Percentiles rank a stretch among this genome's conserved stretches.
Conservation (phyloP, 2,797 vertebrate genomes). For the Smutsia gigantea region DNA sequence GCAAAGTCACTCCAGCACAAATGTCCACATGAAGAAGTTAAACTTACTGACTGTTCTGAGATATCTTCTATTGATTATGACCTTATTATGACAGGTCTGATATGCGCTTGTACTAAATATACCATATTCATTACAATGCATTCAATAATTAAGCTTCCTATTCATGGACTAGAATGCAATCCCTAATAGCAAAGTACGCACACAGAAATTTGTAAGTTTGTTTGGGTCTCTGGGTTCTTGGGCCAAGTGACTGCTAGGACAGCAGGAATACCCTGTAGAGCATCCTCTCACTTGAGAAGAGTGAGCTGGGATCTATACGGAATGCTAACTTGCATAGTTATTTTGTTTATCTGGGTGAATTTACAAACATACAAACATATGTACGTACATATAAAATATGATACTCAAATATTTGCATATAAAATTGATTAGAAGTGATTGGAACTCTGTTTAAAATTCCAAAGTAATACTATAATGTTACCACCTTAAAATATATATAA, state of each 20-base stretch:
- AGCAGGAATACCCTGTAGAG: background rate
- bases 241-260: background rate
- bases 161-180: background rate
- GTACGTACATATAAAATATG: background rate
- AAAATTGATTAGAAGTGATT: background rate
- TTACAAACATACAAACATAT: background rate
- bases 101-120: background rate
- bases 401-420: background rate
- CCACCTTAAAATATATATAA: background rate
- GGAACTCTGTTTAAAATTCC: slow-evolving; percentile 10
- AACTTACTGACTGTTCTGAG: background rate
- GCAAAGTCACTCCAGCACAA: background rate
- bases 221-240: background rate
- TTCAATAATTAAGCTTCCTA: background rate
- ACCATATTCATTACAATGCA: background rate
- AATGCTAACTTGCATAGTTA: background rate
- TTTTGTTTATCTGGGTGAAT: background rate
- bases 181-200: background rate
- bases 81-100: background rate
- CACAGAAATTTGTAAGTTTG: background rate
- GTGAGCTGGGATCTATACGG: background rate
- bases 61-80: background rate
- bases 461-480: background rate
- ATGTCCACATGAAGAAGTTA: background rate
- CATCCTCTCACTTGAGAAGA: background rate